phyloP scores from a whole-genome alignment of 2,888 invertebrate species.

The Luperina testacea region DNA sequence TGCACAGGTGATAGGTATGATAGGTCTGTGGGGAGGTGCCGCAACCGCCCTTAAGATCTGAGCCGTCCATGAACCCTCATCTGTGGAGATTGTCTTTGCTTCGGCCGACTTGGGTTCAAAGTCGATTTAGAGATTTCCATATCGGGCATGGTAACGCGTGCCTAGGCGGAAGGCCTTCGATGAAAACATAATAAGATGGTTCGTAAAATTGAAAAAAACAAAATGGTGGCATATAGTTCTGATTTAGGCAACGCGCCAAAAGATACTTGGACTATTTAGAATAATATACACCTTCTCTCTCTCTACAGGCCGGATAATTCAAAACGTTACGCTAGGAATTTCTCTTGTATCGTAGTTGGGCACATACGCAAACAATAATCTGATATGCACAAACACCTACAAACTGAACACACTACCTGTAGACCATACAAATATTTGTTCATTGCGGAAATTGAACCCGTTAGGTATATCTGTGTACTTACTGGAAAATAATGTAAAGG shows the following conservation, averaged over 20 bases:
- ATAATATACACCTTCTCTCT: not conserved
- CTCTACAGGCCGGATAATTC: no score
- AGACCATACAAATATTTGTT: constrained; percentile 21
- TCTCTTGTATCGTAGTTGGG: not conserved
- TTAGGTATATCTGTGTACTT: not conserved
- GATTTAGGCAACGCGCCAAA: not conserved
- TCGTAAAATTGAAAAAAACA: not conserved
- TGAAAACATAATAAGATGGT: no score
- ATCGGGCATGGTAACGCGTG: no score
- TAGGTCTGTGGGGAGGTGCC: not conserved
- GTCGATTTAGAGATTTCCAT: no score
- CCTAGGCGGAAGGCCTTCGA: no score
- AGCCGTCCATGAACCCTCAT: not conserved
- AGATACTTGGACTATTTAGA: not conserved
- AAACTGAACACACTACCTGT: not conserved
- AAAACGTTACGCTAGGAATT: no score
- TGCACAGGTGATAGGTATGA: no score
- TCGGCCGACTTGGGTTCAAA: no score
- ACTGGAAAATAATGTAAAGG: not conserved
- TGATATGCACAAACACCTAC: constrained; percentile 14
- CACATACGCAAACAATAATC: constrained; percentile 17
- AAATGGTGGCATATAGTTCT: not conserved
- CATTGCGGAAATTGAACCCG: not conserved
- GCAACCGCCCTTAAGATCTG: not conserved
- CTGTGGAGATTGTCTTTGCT: no score